Evolutionary conservation across 2,113 vertebrate species (phyloP), one percentile per base, ranked within the genome.

Genomic region (Pungitius pungitius): DNA sequence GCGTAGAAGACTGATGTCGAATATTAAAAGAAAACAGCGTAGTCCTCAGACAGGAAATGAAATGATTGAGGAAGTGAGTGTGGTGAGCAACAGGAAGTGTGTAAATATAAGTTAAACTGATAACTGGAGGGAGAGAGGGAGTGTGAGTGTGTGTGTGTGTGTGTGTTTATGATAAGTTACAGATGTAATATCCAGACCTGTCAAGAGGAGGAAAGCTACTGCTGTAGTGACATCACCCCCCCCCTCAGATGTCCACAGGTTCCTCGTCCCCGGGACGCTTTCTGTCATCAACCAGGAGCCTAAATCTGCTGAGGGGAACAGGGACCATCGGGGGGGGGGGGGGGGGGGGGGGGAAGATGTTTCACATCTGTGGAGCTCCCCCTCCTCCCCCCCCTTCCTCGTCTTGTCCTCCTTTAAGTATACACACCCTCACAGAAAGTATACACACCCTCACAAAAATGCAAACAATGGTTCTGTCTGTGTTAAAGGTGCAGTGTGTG

Each of bases 21-120:
- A 11, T 10, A 43, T 33, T 3, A 24, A 35, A 20, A 40, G 14
- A 42, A 35, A 1, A 66, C 27, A 47, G 0, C 12, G 7, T 30
- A 30, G 30, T 9, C 17, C 1, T 35, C 4, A 22, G 1, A 6
- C 15, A 60, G 70, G 24, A 78, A 70, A 27, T 51, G 7, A 39
- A 68, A 17, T 24, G 24, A 54, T 18, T 54, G 57, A 58, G 74
- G 17, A 40, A 65, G 37, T 4, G 14, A 49, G 30, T 4, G 63
- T 30, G 69, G 37, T 65, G n/a, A 15, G 33, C 11, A 40, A 65
- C 65, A 83, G 81, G 81, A 83, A 74, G n/a, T 42, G 15, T 58
- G 57, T 56, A 22, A 54, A 54, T 45, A 45, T 60, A n/a, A 42
- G 27, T 49, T 0, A 49, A 30, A 39, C 17, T 13, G 65, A 78